Evolutionary conservation across 2,113 vertebrate genomes (phyloP).

Genomic region (Pipa parva): DNA sequence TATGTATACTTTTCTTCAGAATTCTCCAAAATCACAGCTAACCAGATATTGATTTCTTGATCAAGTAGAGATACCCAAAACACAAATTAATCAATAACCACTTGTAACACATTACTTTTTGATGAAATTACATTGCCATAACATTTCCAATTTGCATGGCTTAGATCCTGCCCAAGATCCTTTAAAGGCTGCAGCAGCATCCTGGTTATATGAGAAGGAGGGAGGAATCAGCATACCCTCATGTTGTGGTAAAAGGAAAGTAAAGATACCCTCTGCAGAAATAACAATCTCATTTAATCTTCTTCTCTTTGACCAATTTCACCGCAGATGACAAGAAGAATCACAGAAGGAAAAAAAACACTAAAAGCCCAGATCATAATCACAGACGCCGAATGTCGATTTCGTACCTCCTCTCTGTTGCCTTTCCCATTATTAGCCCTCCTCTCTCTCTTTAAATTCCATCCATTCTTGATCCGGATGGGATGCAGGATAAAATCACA

Average conservation of each 20-base stretch:
- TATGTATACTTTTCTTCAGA: constrained; percentile 45
- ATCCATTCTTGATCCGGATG: constrained; percentile 29
- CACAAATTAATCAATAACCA: constrained; percentile 11
- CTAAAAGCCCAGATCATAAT: constrained; percentile 31
- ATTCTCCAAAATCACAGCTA: not conserved
- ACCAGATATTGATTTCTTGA: not conserved
- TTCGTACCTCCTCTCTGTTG: constrained; percentile 4
- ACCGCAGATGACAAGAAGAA: constrained; percentile 30
- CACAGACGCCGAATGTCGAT: constrained; percentile 29
- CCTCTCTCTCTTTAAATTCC: constrained; percentile 19
- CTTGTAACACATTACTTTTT: constrained; percentile 31
- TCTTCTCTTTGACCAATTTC: constrained; percentile 6
- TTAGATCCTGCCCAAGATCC: constrained; percentile 30
- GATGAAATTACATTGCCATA: constrained; percentile 10
- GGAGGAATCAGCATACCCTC: constrained; percentile 18
- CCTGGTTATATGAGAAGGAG: constrained; percentile 4
- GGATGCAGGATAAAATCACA: constrained; percentile 22
- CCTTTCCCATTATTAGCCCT: constrained; percentile 23
- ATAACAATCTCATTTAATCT: constrained; percentile 13
- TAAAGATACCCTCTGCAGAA: constrained; percentile 26
- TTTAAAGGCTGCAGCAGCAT: constrained; percentile 36
- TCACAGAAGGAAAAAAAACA: not conserved
- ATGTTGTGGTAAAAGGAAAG: constrained; percentile 19
- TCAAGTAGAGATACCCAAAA: too few relatives aligned
- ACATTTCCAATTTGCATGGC: constrained; percentile 30